Evolutionary conservation across 2,797 vertebrate genomes (phyloP).

Genomic region (Cyprinodon diabolis): DNA sequence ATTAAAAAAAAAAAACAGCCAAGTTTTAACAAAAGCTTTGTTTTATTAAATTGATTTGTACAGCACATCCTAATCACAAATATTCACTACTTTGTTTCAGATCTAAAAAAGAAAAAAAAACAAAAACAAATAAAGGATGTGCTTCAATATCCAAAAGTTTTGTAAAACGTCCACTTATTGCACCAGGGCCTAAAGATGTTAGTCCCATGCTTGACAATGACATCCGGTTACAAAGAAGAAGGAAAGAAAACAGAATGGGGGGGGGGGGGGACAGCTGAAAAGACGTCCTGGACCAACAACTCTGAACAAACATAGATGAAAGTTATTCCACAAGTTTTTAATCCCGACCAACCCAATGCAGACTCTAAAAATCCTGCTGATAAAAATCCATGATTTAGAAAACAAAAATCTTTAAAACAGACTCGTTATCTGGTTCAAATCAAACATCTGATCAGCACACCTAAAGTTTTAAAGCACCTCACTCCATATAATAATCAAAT

Average conservation of each 20-base stretch:
- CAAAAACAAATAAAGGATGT: conserved; percentile 45
- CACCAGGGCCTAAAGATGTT: conserved; percentile 42
- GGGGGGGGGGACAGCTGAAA: background rate
- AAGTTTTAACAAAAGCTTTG: conserved; percentile 46
- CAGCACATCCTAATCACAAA: conserved; percentile 60
- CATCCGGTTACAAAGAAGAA: conserved; percentile 10
- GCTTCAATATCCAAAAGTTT: conserved; percentile 45
- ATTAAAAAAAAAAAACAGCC: background rate
- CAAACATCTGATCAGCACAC: background rate
- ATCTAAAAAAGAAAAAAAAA: background rate
- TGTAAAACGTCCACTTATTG: conserved; percentile 52
- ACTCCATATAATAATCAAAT: background rate
- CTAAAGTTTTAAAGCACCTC: no score
- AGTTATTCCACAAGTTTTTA: conserved; percentile 1
- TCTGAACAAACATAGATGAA: conserved; percentile 29
- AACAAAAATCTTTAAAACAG: conserved; percentile 26
- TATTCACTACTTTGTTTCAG: conserved; percentile 20
- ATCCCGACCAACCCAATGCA: background rate
- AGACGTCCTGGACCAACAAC: conserved; percentile 18
- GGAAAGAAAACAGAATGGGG: background rate
- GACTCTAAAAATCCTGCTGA: conserved; percentile 39
- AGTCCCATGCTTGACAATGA: conserved; percentile 30
- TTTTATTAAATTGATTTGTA: conserved; percentile 72
- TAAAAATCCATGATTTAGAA: conserved; percentile 58
- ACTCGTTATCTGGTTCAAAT: background rate